phyloP scores from a whole-genome alignment of 2,797 vertebrate genomes.

The Chaunax sp. region DNA sequence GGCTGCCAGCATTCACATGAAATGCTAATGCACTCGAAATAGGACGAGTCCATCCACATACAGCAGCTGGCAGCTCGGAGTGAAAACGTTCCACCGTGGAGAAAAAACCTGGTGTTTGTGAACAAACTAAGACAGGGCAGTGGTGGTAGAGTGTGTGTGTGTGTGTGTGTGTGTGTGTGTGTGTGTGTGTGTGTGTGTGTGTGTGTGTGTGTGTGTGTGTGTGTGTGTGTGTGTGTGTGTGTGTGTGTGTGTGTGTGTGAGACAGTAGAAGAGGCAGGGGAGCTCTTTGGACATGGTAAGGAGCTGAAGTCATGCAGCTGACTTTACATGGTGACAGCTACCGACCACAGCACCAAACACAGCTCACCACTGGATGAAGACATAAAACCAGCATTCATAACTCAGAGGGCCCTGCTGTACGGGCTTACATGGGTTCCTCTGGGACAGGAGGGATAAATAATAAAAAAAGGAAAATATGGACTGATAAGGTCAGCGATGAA shows the following conservation, averaged over 20 bases:
- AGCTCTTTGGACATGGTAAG: constrained; percentile 29
- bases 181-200: too few species aligned
- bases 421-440: constrained; percentile 37
- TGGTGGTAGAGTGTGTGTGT: too few species aligned
- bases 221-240: too few species aligned
- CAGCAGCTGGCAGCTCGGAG: constrained; percentile 19
- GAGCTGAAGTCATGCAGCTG: constrained; percentile 14
- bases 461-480: constrained; percentile 4
- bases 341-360: constrained; percentile 12
- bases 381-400: constrained; percentile 55
- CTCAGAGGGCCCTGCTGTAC: constrained; percentile 36
- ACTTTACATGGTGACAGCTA: constrained; percentile 45
- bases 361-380: constrained; percentile 32
- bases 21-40: constrained; percentile 28
- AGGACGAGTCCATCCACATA: constrained; percentile 27
- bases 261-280: constrained; percentile 33
- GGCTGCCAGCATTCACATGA: constrained; percentile 7
- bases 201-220: too few species aligned
- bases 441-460: constrained; percentile 33
- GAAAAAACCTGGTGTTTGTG: constrained; percentile 9
- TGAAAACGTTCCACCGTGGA: neutral
- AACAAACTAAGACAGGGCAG: constrained; percentile 4
- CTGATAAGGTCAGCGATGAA: constrained; percentile 22
- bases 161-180: too few species aligned
- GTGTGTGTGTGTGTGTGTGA: too few species aligned